These are phyloP conservation scores for Falcunculus frontatus DNA, from an alignment of 2,113 vertebrate species.

Conservation along the genomic window DNA sequence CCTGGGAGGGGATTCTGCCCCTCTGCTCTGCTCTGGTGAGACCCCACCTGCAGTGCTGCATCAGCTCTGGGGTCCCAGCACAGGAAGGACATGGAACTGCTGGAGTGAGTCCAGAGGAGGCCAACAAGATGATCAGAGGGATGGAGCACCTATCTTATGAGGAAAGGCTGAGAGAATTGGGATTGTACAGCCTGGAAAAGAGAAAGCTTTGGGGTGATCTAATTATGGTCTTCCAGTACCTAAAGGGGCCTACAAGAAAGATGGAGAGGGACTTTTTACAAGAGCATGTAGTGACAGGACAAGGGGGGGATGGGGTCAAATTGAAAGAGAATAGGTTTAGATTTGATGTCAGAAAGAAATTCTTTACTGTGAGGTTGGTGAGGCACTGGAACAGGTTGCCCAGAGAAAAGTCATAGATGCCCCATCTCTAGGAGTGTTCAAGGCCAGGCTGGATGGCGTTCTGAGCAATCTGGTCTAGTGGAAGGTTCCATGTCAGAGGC, in stretches of 20 bases:
- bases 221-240: background rate
- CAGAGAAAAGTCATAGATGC: background rate
- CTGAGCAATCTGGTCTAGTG: background rate
- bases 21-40: background rate
- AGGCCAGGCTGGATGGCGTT: rapidly evolving
- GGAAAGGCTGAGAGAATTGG: background rate
- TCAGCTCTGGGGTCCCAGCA: background rate
- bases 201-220: background rate
- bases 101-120: background rate
- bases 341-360: background rate
- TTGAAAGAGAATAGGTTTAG: background rate
- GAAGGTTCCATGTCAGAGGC: background rate
- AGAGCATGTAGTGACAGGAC: background rate
- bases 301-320: background rate
- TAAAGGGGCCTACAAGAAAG: background rate
- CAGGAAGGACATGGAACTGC: background rate
- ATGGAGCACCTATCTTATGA: background rate
- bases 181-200: background rate
- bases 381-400: background rate
- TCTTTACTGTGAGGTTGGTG: background rate
- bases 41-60: background rate
- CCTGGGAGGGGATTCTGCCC: background rate
- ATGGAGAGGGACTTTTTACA: background rate
- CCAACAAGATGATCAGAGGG: rapidly evolving
- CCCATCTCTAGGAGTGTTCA: background rate